Evolutionary conservation across 2,113 vertebrate genomes (phyloP).

Genomic region (Neodontobutis hainanensis): DNA sequence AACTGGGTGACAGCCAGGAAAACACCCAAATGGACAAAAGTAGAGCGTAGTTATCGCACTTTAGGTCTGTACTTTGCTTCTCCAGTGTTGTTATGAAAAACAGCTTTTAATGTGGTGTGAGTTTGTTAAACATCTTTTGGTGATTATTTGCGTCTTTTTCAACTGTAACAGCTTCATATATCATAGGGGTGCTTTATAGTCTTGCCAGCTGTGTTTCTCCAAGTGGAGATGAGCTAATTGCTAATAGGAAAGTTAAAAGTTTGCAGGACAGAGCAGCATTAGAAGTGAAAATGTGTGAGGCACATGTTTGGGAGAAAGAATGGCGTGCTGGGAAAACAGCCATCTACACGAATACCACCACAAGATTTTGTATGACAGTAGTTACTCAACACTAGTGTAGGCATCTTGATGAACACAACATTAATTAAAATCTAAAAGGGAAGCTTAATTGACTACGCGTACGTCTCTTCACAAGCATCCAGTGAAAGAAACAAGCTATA

Average conservation of each 20-base stretch:
- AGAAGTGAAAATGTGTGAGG: constrained; percentile 64
- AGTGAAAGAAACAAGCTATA: constrained; percentile 43
- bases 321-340: constrained; percentile 35
- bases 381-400: constrained; percentile 24
- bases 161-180: constrained; percentile 35
- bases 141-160: constrained; percentile 59
- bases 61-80: constrained; percentile 24
- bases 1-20: constrained; percentile 11
- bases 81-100: constrained; percentile 36
- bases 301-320: constrained; percentile 61
- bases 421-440: constrained; percentile 55
- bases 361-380: constrained; percentile 37
- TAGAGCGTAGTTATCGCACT: constrained; percentile 13
- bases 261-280: constrained; percentile 41
- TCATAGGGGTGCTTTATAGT: constrained; percentile 51
- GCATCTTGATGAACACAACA: constrained; percentile 55
- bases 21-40: constrained; percentile 1
- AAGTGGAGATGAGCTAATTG: constrained; percentile 65
- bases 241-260: constrained; percentile 53
- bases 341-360: constrained; percentile 43
- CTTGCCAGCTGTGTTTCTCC: constrained; percentile 62
- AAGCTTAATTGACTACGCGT: constrained; percentile 30
- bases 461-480: constrained; percentile 30
- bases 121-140: constrained; percentile 67
- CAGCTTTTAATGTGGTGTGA: constrained; percentile 35